Base-by-base conservation (phyloP, 30 jellyfish, hydroid and myxozoan genomes). In the Morbakka virulenta region DNA sequence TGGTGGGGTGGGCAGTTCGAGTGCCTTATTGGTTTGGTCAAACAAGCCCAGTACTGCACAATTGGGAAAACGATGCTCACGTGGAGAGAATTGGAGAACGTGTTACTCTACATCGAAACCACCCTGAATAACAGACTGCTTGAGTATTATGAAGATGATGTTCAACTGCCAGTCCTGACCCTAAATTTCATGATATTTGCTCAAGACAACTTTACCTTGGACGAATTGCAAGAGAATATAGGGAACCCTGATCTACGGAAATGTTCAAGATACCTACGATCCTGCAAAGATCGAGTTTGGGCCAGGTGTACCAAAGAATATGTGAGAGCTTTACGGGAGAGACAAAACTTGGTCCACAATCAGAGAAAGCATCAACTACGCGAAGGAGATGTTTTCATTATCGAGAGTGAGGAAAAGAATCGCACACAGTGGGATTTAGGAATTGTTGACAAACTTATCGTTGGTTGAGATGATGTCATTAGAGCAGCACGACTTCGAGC, bases 1-100 rank as follows among this genome's bases (percentile, higher is more conserved):
- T 76, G 87, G 87, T 76, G 96, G 87, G 92, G 92, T 28, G 96
- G 96, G 74, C 96, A 85, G 49, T 85, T 67, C 69, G 82, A 85
- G 69, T 76, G 92, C 23, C 31, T 76, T 22, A 72, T 85, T 62
- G 82, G 92, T 36, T 62, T 84, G n/a, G 91, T 85, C 27, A 85
- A 85, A 82, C 87, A 85, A 53, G 64, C 96, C 53, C 24, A 67
- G 79, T 85, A 32, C 48, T 69, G 50, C 57, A 69, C 78, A 9
- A 28, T 67, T 29, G 95, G 95, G 62, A 76, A 35, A 66, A 82
- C n/a, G 14, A 48, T 13, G 22, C 70, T 53, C 17, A 64, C 52
- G 21, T 57, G 74, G 20, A 62, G 33, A 28, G n/a, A n/a, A n/a
- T n/a, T n/a, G n/a, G n/a, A n/a, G n/a, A n/a, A n/a, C n/a, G n/a